Evolutionary conservation across 64 coral and sea anemone species (phyloP).

Genomic region (Actinia tenebrosa): DNA sequence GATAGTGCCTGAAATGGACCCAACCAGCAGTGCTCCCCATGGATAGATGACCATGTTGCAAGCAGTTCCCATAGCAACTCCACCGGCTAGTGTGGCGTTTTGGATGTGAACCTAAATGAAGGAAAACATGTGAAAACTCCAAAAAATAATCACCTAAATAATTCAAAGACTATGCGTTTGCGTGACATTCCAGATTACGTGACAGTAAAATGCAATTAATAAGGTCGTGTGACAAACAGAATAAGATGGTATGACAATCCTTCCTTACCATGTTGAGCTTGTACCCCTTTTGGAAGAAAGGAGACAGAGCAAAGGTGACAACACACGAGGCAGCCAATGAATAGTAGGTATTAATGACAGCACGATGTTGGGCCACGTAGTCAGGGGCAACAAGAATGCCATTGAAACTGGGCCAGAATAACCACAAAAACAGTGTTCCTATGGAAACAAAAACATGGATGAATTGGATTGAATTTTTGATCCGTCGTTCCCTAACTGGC

Average conservation of each 20-base stretch:
- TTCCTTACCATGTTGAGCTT: slow-evolving; percentile 84
- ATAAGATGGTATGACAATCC: background rate
- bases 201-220: too few species aligned
- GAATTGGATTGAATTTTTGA: background rate
- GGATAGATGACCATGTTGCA: slow-evolving; percentile 86
- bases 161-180: too few species aligned
- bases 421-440: slow-evolving; percentile 93
- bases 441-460: background rate
- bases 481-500: background rate
- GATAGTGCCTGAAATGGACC: slow-evolving; percentile 57
- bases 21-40: slow-evolving; percentile 84
- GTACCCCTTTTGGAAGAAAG: slow-evolving; percentile 57
- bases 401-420: slow-evolving; percentile 98
- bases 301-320: slow-evolving; percentile 69
- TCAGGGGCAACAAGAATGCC: slow-evolving; percentile 63
- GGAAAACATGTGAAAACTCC: background rate
- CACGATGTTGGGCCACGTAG: slow-evolving; percentile 73
- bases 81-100: slow-evolving; percentile 87
- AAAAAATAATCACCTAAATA: background rate
- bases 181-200: too few species aligned
- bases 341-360: slow-evolving; percentile 90
- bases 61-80: slow-evolving; percentile 87
- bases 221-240: background rate
- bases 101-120: slow-evolving; percentile 68
- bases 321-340: slow-evolving; percentile 84